A percentile compares a stretch with the other conserved stretches of the same genome.
phyloP scores from a whole-genome alignment of 2,113 vertebrate species.

The Henicopernis longicauda region DNA sequence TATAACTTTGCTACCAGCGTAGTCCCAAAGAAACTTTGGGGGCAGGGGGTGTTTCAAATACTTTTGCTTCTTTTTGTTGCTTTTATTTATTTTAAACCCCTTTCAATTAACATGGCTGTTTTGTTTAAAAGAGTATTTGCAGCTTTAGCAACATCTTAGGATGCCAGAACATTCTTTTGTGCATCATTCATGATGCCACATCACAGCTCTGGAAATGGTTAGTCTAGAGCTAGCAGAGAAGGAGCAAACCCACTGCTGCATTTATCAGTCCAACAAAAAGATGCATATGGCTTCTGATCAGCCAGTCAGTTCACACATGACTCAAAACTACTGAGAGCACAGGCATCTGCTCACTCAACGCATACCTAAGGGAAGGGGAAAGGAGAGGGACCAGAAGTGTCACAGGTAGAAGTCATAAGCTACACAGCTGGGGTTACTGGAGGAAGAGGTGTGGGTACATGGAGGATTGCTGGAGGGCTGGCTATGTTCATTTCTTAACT shows the following conservation, averaged over 20 bases:
- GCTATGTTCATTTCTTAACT: not conserved
- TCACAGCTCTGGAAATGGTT: slow-evolving; percentile 7
- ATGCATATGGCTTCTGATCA: fast-evolving
- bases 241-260: not conserved
- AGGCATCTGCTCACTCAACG: not conserved
- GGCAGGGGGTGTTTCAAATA: not conserved
- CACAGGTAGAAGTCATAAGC: no score
- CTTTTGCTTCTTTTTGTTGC: not conserved
- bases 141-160: not conserved
- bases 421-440: not conserved
- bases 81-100: not conserved
- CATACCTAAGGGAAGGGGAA: not conserved
- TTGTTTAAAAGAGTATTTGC: not conserved
- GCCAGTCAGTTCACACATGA: not conserved
- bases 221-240: not conserved
- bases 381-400: not conserved
- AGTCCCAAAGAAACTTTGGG: not conserved
- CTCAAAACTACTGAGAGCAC: not conserved
- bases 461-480: not conserved
- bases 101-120: not conserved
- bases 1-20: not conserved
- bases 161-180: slow-evolving; percentile 32
- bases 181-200: not conserved
- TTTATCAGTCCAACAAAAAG: not conserved
- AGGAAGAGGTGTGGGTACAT: not conserved